Evolutionary conservation across 2,797 vertebrate genomes (phyloP), one percentile per base, ranked within the genome.

Genomic region (Sebastes nivosus): DNA sequence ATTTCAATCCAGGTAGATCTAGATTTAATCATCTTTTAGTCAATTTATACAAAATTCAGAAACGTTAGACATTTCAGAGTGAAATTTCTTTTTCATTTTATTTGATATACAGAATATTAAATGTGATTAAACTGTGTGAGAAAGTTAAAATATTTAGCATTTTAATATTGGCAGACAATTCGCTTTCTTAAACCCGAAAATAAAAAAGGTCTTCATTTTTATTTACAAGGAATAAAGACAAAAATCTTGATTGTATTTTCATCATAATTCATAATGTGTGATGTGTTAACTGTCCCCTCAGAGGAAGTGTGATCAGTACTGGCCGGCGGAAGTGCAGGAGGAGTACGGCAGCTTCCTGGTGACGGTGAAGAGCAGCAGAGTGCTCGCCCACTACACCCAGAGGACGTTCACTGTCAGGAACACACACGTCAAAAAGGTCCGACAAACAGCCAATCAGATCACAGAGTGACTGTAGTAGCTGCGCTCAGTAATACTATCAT

Each of bases 301-400:
- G 99, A 98, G 97, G 91, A 99, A 99, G 91, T 99, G 98, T 95
- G 98, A 99, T 86, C 99, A 99, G 86, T 99, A 99, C 86, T 99
- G 99, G 99, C 99, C 99, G 18, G 66, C 90, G 0, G 98, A 99
- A 88, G 95, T 93, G n/a, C 97, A 97, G 89, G 98, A 99, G 92
- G 97, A 98, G 82, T 99, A 97, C 59, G 98, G 97, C 52, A 91
- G 94, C 80, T 97, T 97, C 85, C 90, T 98, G 89, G 97, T 99
- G 88, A 97, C 96, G 36, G 91, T 97, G 87, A 98, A 96, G 88
- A 97, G 93, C 86, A 96, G 95, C 72, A 93, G 94, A 54, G 93
- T 94, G 36, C 92, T 97, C 65, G 97, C 98, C 22, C 97, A 96
- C 94, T 98, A 98, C 89, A 98, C 97, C 73, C 95, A 96, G 92